Base-by-base conservation (phyloP, 2,888 invertebrate genomes). In the Euzetes globulus region DNA sequence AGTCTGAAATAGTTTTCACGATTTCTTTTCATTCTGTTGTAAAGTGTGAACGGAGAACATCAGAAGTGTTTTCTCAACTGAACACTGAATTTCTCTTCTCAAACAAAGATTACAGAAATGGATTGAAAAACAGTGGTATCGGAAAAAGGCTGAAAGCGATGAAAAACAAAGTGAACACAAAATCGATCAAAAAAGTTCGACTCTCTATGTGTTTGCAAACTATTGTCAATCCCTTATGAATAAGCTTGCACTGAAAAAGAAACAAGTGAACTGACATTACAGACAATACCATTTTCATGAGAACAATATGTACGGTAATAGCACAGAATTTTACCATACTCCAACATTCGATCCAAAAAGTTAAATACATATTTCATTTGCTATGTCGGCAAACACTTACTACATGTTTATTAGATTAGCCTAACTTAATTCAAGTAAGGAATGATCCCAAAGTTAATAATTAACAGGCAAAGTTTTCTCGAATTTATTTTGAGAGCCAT, bases 151-250 rank as follows among this genome's bases (percentile, higher is more conserved):
- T 55, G 22, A 55, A 52, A 55, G 55, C 22, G 55, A 55, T 55
- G 47, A 55, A 55, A 55, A 52, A 52, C 52, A 52, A 52, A 55
- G 55, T 55, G 55, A 55, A 52, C 52, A 52, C 19, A 52, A 55
- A 55, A 55, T 55, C 55, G 55, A 55, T 55, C 55, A 55, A 55
- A 55, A n/a, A 55, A 52, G 52, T 52, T 47, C 19, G 19, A 19
- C 52, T 19, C 52, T 52, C 7, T 52, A 7, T 52, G n/a, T 19
- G 52, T 52, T 52, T 52, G 7, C n/a, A 17, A 22, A 55, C 55
- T 55, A 55, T 55, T 55, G 55, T 55, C 19, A 55, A 55, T 55
- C 55, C 55, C 55, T 55, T 55, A 55, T 55, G 55, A 55, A 55
- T 55, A 55, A 55, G 11, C 4, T 52, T 33, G 33, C 33, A 33